Conservation (phyloP, 2,113 vertebrate species). For the Ciconia maguari region DNA sequence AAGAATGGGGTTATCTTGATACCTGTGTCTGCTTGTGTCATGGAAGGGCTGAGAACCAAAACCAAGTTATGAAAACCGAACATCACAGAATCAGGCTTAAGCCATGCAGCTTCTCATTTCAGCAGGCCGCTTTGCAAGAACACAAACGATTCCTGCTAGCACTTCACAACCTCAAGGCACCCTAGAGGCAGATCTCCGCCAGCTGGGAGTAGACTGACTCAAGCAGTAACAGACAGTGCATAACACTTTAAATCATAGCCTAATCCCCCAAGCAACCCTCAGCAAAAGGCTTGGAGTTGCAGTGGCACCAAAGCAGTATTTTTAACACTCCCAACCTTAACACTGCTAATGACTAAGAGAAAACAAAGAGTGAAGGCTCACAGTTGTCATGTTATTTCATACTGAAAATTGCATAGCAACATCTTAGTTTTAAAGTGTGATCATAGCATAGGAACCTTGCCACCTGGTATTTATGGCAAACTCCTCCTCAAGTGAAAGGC, state of each 20-base stretch:
- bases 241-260: background rate
- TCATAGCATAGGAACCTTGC: background rate
- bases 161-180: background rate
- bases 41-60: background rate
- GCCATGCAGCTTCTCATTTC: background rate
- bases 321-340: background rate
- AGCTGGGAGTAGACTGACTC: background rate
- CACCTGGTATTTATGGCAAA: background rate
- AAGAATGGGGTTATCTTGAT: background rate
- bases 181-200: background rate
- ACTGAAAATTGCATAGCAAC: background rate
- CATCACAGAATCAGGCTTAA: background rate
- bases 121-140: background rate
- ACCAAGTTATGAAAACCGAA: background rate
- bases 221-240: background rate
- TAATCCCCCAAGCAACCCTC: background rate
- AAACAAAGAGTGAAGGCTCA: background rate
- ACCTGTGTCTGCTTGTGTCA: background rate
- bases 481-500: background rate
- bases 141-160: background rate
- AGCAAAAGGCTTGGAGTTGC: background rate
- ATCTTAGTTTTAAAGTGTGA: background rate
- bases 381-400: background rate
- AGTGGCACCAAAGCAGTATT: background rate
- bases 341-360: background rate